Conservation (phyloP, 2,888 invertebrate species). For the Parnassius apollo region DNA sequence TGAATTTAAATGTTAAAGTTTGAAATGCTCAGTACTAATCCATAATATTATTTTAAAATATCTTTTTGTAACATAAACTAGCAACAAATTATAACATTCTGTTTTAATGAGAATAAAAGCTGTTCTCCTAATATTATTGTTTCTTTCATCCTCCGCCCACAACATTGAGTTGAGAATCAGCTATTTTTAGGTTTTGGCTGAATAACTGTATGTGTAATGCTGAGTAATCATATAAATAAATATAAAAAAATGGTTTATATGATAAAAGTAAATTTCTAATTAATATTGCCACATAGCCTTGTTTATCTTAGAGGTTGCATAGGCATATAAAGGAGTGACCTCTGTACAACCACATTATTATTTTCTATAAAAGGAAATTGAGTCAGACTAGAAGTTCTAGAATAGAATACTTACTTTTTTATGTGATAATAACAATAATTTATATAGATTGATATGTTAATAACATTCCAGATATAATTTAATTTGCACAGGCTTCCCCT, state of each 20-base stretch:
- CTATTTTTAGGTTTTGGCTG: constrained; percentile 63
- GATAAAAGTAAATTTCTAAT: too few relatives aligned
- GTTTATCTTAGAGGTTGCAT: background rate
- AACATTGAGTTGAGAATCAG: constrained; percentile 59
- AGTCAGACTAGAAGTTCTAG: background rate
- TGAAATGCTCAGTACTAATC: constrained; percentile 58
- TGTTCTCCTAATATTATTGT: constrained; percentile 66
- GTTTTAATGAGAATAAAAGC: constrained; percentile 78
- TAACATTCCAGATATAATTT: too few relatives aligned
- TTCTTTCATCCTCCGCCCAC: constrained; percentile 55
- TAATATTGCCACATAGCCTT: too few relatives aligned
- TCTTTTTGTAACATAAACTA: constrained; percentile 67
- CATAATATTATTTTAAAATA: constrained; percentile 57
- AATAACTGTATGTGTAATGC: background rate
- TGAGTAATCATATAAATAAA: too few relatives aligned
- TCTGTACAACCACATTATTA: background rate
- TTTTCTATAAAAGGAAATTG: background rate
- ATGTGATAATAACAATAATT: too few relatives aligned
- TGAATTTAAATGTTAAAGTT: constrained; percentile 52
- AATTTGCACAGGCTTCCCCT: too few relatives aligned
- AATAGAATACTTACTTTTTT: too few relatives aligned
- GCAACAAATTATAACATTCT: constrained; percentile 77
- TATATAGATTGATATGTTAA: too few relatives aligned
- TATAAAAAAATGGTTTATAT: too few relatives aligned
- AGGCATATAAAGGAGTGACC: background rate